Percentiles rank a stretch among this genome's conserved stretches.
Conservation (phyloP, 2,888 invertebrate species). For the Harmothoe impar region DNA sequence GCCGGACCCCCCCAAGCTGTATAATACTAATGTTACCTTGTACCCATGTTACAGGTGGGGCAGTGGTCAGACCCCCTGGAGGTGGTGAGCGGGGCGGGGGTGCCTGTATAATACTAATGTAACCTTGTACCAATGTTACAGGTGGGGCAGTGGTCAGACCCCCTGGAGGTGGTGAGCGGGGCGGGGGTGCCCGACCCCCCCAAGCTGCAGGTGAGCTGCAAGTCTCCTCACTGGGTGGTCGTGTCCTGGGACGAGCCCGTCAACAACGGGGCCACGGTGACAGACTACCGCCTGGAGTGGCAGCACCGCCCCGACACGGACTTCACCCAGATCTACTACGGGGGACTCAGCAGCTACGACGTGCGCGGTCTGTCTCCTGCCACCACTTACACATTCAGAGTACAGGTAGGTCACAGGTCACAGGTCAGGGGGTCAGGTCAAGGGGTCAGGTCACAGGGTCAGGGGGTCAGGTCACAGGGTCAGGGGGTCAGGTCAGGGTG, state of each 20-base stretch:
- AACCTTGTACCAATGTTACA: too few relatives aligned
- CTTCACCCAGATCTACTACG: constrained; percentile 81
- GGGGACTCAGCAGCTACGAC: constrained; percentile 85
- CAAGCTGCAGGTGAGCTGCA: constrained; percentile 85
- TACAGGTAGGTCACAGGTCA: constrained; percentile 85
- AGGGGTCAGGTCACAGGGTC: too few relatives aligned
- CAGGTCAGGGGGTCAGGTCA: too few relatives aligned
- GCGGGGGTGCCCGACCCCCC: constrained; percentile 93
- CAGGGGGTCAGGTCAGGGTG: too few relatives aligned
- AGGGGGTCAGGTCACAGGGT: too few relatives aligned
- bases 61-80: constrained; percentile 90
- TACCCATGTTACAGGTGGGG: constrained; percentile 85
- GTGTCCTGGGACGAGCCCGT: constrained; percentile 91
- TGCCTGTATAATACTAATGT: too few relatives aligned
- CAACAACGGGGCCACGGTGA: constrained; percentile 91
- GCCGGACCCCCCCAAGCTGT: constrained; percentile 89
- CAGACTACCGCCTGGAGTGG: constrained; percentile 90
- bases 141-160: constrained; percentile 89
- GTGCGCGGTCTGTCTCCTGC: constrained; percentile 90
- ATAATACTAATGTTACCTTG: too few relatives aligned
- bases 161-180: constrained; percentile 89
- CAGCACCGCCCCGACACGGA: constrained; percentile 78
- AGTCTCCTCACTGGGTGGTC: constrained; percentile 88
- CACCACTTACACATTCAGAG: constrained; percentile 91
- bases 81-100: constrained; percentile 91